These are phyloP conservation scores for Tenualosa thibaudeaui DNA, from an alignment of 2,797 vertebrate species.

Conservation along the genomic window DNA sequence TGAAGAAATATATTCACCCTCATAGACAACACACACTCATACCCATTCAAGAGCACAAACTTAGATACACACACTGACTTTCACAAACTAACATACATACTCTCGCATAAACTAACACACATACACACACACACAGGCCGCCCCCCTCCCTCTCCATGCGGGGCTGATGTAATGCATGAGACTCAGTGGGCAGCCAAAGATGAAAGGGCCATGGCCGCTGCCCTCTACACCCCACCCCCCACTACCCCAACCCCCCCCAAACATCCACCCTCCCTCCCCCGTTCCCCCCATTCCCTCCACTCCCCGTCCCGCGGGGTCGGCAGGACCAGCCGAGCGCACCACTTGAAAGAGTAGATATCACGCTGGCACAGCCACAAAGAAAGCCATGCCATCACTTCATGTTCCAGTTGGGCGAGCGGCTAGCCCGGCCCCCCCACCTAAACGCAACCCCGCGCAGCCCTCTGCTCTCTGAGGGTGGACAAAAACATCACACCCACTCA, in stretches of 20 bases:
- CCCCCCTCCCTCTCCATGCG: slow-evolving; percentile 27
- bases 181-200: slow-evolving; percentile 46
- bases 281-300: no score
- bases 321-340: slow-evolving; percentile 44
- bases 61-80: neutral
- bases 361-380: slow-evolving; percentile 64
- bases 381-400: slow-evolving; percentile 64
- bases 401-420: slow-evolving; percentile 65
- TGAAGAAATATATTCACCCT: neutral
- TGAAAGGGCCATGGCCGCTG: slow-evolving; percentile 60
- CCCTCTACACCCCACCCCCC: slow-evolving; percentile 45
- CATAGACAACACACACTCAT: slow-evolving; percentile 40
- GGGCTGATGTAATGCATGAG: slow-evolving; percentile 67
- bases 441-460: neutral
- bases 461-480: neutral
- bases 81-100: neutral
- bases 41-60: neutral
- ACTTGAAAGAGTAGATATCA: slow-evolving; percentile 66
- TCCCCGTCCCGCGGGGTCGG: neutral
- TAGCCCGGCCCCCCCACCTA: slow-evolving; percentile 28
- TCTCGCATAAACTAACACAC: neutral
- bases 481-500: neutral
- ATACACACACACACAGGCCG: slow-evolving; percentile 29
- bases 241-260: no score
- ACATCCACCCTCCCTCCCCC: no score